phyloP scores from a whole-genome alignment of 2,797 vertebrate genomes.

The Myotis daubentonii region DNA sequence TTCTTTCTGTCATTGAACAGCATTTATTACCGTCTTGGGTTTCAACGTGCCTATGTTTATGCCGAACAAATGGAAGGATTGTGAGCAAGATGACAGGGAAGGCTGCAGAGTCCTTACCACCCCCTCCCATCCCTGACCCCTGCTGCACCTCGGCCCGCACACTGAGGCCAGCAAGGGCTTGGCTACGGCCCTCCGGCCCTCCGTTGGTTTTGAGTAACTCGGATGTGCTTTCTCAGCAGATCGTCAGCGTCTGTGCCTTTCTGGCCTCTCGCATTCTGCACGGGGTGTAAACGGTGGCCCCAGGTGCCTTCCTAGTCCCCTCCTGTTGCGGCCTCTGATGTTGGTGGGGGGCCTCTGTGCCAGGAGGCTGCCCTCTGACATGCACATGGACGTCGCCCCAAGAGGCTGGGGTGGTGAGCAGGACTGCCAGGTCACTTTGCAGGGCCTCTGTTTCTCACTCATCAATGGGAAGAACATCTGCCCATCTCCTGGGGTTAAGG shows the following conservation, averaged over 20 bases:
- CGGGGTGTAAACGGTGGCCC: background rate
- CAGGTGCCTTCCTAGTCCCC: background rate
- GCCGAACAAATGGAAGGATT: background rate
- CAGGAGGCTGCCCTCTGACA: accelerated
- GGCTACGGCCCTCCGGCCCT: too few relatives aligned
- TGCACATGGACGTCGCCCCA: accelerated
- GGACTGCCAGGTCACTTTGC: background rate
- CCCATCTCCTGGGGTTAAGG: background rate
- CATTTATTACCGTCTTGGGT: background rate
- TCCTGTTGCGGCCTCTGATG: background rate
- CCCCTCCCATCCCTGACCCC: background rate
- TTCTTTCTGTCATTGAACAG: background rate
- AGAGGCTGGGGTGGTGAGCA: too few relatives aligned
- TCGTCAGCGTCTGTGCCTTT: background rate
- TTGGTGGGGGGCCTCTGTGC: background rate
- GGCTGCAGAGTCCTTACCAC: accelerated
- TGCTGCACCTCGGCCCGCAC: too few relatives aligned
- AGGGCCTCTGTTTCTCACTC: background rate
- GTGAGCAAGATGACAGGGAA: accelerated
- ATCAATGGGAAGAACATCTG: background rate
- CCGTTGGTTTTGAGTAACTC: accelerated
- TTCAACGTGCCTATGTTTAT: background rate
- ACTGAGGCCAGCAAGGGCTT: background rate
- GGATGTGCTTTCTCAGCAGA: accelerated
- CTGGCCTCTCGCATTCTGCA: background rate